Conservation (phyloP, 2,888 invertebrate genomes). For the Coleophora deauratella region DNA sequence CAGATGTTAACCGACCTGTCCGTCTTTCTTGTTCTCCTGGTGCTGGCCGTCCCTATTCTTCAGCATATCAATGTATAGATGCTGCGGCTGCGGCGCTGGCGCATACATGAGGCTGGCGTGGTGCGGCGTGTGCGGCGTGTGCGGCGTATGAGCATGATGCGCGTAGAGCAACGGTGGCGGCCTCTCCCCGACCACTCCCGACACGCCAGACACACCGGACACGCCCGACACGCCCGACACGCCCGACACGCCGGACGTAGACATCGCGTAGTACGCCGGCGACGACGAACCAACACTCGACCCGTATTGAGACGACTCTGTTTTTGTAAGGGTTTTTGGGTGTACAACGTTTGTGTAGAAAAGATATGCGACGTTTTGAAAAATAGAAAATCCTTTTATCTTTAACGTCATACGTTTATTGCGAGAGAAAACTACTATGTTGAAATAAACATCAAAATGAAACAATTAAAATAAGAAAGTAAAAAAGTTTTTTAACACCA, state of each 20-base stretch:
- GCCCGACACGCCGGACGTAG: slow-evolving; percentile 32
- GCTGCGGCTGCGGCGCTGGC: slow-evolving; percentile 54
- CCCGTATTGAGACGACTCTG: slow-evolving; percentile 57
- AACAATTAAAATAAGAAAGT: no score
- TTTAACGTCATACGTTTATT: no score
- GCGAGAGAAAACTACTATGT: no score
- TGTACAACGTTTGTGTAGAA: not conserved
- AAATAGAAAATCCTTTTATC: no score
- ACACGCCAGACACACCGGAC: slow-evolving; percentile 22
- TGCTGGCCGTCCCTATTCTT: slow-evolving; percentile 59
- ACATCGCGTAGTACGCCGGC: slow-evolving; percentile 56
- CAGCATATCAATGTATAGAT: slow-evolving; percentile 57
- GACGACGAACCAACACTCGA: slow-evolving; percentile 47
- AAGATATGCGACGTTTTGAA: not conserved
- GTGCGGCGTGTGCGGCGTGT: slow-evolving; percentile 49
- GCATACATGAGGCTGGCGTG: slow-evolving; percentile 51
- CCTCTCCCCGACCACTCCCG: slow-evolving; percentile 52
- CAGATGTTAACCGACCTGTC: slow-evolving; percentile 36
- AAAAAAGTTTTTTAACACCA: no score
- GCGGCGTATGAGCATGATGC: slow-evolving; percentile 56
- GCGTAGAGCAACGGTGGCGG: slow-evolving; percentile 60
- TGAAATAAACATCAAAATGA: no score
- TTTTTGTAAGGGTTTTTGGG: not conserved
- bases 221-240: not conserved
- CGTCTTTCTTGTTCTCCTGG: slow-evolving; percentile 52